Conservation (phyloP, 2,888 invertebrate genomes). For the Zhuqinia jingwanae region DNA sequence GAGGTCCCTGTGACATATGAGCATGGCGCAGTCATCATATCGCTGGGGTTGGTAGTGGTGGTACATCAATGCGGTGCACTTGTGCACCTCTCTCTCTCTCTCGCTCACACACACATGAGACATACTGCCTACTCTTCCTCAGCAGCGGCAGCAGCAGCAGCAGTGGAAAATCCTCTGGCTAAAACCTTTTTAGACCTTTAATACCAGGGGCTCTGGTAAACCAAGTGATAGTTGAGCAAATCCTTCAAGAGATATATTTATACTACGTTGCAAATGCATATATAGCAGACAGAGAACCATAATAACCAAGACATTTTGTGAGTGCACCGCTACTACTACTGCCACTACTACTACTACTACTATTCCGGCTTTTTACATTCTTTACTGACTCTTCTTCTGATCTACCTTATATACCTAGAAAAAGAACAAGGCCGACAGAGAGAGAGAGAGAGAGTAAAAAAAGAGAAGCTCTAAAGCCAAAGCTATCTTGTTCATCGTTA, state of each 20-base stretch:
- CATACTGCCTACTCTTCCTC: neutral
- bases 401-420: constrained; percentile 47
- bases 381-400: constrained; percentile 21
- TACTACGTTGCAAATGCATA: constrained; percentile 16
- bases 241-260: constrained; percentile 59
- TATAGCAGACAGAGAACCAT: constrained; percentile 22
- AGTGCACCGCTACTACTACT: constrained; percentile 15
- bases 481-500: constrained; percentile 70
- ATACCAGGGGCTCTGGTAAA: constrained; percentile 71
- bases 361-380: constrained; percentile 18
- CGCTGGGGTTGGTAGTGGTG: constrained; percentile 50
- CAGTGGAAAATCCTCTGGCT: constrained; percentile 71
- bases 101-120: too few species aligned
- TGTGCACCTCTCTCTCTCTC: too few species aligned
- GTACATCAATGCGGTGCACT: constrained; percentile 39
- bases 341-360: constrained; percentile 10
- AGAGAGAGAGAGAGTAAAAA: constrained; percentile 31
- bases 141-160: constrained; percentile 26
- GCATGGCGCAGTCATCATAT: constrained; percentile 37
- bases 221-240: constrained; percentile 72
- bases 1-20: constrained; percentile 47
- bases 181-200: constrained; percentile 72
- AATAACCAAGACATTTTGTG: constrained; percentile 52
- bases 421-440: too few species aligned
- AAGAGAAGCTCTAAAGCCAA: constrained; percentile 59